Evolutionary conservation across 1,140 invertebrate genomes (phyloP).

Genomic region (Musca domestica): DNA sequence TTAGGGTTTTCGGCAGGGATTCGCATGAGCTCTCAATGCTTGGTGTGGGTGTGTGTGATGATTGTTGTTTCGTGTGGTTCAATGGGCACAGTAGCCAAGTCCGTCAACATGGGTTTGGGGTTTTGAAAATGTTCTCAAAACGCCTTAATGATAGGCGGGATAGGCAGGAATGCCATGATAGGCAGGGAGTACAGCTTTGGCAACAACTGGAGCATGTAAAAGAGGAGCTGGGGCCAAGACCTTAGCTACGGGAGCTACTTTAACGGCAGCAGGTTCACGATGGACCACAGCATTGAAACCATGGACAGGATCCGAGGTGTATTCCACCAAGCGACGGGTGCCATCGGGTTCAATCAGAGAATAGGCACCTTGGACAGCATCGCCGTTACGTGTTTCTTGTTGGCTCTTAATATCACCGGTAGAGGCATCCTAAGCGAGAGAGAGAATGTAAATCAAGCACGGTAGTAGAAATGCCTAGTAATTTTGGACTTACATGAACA

Average conservation of each 20-base stretch:
- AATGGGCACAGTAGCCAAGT: not conserved
- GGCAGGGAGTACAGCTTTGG: constrained; percentile 26
- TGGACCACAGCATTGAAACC: constrained; percentile 58
- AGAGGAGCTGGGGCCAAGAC: constrained; percentile 47
- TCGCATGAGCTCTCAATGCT: not conserved
- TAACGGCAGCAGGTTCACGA: constrained; percentile 54
- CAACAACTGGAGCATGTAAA: constrained; percentile 37
- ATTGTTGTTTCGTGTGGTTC: not conserved
- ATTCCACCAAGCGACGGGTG: constrained; percentile 58
- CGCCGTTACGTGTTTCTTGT: constrained; percentile 60
- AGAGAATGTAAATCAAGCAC: not conserved
- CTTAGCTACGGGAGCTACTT: constrained; percentile 44
- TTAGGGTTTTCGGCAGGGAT: not conserved
- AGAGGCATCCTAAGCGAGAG: constrained; percentile 54
- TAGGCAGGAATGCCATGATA: constrained; percentile 14
- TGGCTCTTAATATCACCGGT: constrained; percentile 63
- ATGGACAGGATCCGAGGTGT: constrained; percentile 57
- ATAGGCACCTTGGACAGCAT: constrained; percentile 61
- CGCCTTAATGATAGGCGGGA: not conserved
- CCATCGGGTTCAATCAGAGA: constrained; percentile 61
- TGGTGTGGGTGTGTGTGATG: not conserved
- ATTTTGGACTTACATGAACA: constrained; percentile 54
- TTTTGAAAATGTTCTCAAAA: not conserved
- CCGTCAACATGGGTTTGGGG: not conserved
- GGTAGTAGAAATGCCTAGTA: not conserved